phyloP scores from a whole-genome alignment of 2,888 invertebrate species.

The Pasiphila rectangulata region DNA sequence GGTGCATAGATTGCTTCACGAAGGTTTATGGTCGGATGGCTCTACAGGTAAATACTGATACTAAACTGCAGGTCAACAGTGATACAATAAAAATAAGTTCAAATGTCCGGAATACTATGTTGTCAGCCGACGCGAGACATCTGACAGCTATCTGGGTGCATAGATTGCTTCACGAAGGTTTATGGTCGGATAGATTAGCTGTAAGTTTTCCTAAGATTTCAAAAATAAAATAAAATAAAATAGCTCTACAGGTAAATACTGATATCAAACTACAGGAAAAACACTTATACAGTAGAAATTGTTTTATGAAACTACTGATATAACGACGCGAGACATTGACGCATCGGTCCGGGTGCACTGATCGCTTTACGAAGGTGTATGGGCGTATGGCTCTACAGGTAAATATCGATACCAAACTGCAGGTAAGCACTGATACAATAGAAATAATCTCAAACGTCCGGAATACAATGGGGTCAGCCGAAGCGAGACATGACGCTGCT shows the following conservation, averaged over 20 bases:
- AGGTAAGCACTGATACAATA: constrained; percentile 96
- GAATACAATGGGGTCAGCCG: constrained; percentile 97
- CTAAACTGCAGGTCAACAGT: too few species aligned
- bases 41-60: constrained; percentile 65
- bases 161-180: constrained; percentile 87
- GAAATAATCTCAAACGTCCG: constrained; percentile 98
- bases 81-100: constrained; percentile 96
- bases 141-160: constrained; percentile 96
- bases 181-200: constrained; percentile 93
- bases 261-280: too few species aligned
- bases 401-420: constrained; percentile 1
- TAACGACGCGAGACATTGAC: constrained; percentile 96
- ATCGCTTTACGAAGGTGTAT: constrained; percentile 88
- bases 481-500: constrained; percentile 95
- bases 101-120: constrained; percentile 98
- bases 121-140: constrained; percentile 94
- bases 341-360: constrained; percentile 94
- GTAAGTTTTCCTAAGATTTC: too few species aligned
- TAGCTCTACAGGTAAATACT: constrained; percentile 73
- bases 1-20: constrained; percentile 91
- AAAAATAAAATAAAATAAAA: too few species aligned
- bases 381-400: constrained; percentile 91
- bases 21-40: constrained; percentile 93
- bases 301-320: constrained; percentile 98
- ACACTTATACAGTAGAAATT: constrained; percentile 97